Evolutionary conservation across 2,797 vertebrate species (phyloP).

Genomic region (Lepilemur septentrionalis): DNA sequence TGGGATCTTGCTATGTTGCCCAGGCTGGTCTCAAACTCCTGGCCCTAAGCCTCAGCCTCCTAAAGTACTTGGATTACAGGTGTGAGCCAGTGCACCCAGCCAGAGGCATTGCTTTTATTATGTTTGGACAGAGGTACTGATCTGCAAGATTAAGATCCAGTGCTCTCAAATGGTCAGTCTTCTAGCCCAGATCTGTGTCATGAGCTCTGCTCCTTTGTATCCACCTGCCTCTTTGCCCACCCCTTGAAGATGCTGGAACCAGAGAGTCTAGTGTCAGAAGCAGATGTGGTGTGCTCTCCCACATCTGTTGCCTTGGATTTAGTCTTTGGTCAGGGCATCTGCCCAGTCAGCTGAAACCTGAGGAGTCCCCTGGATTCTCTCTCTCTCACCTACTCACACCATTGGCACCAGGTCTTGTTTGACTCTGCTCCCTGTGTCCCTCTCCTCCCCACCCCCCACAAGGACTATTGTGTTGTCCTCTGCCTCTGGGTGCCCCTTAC

Average conservation of each 20-base stretch:
- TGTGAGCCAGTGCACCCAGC: not conserved
- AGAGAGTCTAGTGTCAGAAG: rapidly evolving
- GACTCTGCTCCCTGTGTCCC: too few relatives aligned
- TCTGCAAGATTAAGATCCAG: not conserved
- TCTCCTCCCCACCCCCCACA: rapidly evolving
- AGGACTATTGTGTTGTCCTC: not conserved
- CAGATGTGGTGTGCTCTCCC: rapidly evolving
- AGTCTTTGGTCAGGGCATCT: not conserved
- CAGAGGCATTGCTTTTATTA: not conserved
- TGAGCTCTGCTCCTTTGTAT: not conserved
- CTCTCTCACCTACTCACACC: not conserved
- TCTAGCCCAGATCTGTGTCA: not conserved
- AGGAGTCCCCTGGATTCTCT: not conserved
- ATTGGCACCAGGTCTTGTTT: not conserved
- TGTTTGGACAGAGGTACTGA: not conserved
- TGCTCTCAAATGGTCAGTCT: not conserved
- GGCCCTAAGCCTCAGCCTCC: not conserved
- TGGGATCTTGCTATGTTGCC: not conserved
- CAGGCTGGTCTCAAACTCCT: not conserved
- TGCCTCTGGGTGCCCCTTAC: not conserved
- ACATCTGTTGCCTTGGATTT: not conserved
- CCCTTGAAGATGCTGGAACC: not conserved
- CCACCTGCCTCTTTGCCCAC: not conserved
- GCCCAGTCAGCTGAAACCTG: not conserved
- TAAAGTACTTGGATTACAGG: not conserved